Percentiles rank a stretch among this genome's conserved stretches.
Evolutionary conservation across 2,797 vertebrate species (phyloP).

Genomic region (Gastrophryne carolinensis): DNA sequence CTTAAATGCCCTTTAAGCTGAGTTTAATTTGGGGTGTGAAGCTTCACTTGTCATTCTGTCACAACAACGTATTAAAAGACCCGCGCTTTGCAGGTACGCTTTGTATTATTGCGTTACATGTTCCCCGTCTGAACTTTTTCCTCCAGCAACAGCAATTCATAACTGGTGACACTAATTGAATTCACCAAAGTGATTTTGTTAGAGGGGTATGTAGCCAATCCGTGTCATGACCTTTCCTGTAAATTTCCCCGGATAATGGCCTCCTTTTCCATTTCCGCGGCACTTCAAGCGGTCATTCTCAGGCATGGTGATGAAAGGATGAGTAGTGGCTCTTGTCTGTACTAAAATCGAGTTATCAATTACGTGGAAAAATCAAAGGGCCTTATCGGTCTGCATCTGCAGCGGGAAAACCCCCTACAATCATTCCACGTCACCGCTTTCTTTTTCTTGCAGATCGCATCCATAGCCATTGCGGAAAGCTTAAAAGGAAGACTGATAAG

Average conservation of each 20-base stretch:
- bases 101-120: conserved; percentile 35
- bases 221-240: conserved; percentile 67
- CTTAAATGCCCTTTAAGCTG: conserved; percentile 8
- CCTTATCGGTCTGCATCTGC: background rate
- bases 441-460: background rate
- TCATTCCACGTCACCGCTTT: background rate
- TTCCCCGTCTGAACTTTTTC: conserved; percentile 24
- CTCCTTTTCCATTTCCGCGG: conserved; percentile 57
- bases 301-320: conserved; percentile 14
- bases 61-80: background rate
- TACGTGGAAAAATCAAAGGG: conserved; percentile 7
- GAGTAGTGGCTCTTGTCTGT: background rate
- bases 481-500: too few relatives aligned
- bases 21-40: background rate
- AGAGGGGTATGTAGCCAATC: conserved; percentile 60
- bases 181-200: conserved; percentile 48
- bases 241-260: conserved; percentile 65
- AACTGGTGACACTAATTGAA: conserved; percentile 54
- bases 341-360: background rate
- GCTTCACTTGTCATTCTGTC: background rate
- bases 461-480: background rate
- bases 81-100: background rate
- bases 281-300: conserved; percentile 61
- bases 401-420: background rate
- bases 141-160: conserved; percentile 54